Conservation (phyloP, 2,797 vertebrate species). For the Takifugu ocellatus region DNA sequence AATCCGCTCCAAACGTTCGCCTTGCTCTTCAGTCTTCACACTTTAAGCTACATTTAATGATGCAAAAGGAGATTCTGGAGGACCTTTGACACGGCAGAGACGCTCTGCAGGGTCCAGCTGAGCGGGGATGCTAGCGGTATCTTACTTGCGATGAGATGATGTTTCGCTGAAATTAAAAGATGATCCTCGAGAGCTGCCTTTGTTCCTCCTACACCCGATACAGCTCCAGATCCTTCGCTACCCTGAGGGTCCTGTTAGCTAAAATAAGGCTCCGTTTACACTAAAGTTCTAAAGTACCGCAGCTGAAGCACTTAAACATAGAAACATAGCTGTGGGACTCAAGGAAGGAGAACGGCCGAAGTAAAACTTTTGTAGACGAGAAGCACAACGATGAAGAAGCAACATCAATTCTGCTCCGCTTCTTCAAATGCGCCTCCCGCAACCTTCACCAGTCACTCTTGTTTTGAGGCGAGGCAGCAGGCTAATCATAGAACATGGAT, state of each 20-base stretch:
- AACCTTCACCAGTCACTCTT: no score
- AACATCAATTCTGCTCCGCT: no score
- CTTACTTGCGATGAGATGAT: constrained; percentile 18
- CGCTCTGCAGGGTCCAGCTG: constrained; percentile 24
- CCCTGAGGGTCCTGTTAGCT: no score
- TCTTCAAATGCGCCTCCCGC: no score
- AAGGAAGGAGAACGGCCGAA: not conserved
- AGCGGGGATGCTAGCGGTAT: constrained; percentile 16
- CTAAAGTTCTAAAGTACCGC: no score
- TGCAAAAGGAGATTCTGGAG: constrained; percentile 53
- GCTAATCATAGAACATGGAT: no score
- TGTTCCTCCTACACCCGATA: constrained; percentile 14
- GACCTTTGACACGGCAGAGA: constrained; percentile 28
- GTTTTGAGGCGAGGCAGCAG: no score
- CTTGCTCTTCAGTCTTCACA: constrained; percentile 43
- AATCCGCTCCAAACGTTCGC: constrained; percentile 21
- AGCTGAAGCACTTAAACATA: constrained; percentile 37
- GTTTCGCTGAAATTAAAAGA: constrained; percentile 29
- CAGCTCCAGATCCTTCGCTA: not conserved
- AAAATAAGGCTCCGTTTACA: no score
- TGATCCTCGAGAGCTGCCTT: constrained; percentile 41
- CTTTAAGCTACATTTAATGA: constrained; percentile 39
- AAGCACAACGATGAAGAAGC: not conserved
- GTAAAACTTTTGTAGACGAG: not conserved
- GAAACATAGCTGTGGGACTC: not conserved